These are phyloP conservation scores for Leptinotarsa undecemlineata DNA, from an alignment of 1,140 invertebrate genomes.

Conservation along the genomic window DNA sequence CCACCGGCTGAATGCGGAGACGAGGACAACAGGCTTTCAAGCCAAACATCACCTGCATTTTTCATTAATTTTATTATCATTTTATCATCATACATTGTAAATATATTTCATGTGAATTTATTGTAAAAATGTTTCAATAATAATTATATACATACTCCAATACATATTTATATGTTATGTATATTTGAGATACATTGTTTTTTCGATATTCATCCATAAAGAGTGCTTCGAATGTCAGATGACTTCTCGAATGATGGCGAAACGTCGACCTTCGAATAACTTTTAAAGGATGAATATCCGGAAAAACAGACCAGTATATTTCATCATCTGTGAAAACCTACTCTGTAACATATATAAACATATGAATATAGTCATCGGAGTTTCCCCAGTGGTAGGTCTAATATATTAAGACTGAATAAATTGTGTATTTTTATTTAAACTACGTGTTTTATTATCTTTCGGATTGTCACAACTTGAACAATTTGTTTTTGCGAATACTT, in stretches of 20 bases:
- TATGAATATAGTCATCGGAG: constrained; percentile 44
- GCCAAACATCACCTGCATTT: constrained; percentile 41
- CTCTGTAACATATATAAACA: too few species aligned
- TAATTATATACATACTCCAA: constrained; percentile 11
- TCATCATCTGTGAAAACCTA: too few species aligned
- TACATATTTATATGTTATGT: too few species aligned
- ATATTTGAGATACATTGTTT: too few species aligned
- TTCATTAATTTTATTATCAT: constrained; percentile 42
- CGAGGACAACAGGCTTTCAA: constrained; percentile 29
- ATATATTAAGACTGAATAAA: constrained; percentile 54
- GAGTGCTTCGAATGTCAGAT: too few species aligned
- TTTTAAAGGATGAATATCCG: too few species aligned
- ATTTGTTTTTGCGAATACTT: constrained; percentile 31
- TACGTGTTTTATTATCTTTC: constrained; percentile 39
- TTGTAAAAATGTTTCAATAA: constrained; percentile 51
- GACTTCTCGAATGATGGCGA: too few species aligned
- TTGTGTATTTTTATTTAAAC: constrained; percentile 49
- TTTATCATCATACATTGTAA: constrained; percentile 46
- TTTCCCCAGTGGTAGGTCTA: constrained; percentile 50
- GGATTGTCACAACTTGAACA: constrained; percentile 21
- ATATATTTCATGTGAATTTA: constrained; percentile 49
- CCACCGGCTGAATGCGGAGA: constrained; percentile 13
- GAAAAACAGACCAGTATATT: too few species aligned
- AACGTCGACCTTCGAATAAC: too few species aligned
- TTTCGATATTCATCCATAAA: too few species aligned